Base-by-base conservation (phyloP, 2,888 invertebrate species). In the Ceraclea dissimilis region DNA sequence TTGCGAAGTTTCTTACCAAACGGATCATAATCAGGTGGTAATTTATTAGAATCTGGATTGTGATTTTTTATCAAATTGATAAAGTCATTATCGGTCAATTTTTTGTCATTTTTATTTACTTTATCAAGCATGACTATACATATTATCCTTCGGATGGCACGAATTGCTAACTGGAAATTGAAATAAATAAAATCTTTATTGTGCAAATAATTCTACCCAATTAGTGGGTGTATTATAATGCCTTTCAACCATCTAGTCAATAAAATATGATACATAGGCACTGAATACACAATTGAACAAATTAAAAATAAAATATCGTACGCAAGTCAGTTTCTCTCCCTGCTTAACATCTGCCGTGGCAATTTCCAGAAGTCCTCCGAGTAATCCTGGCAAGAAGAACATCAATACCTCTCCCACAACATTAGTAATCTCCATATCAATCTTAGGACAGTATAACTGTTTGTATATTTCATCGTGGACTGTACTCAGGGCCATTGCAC, bases 311-410 rank as follows among this genome's bases (percentile, higher is more conserved):
- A 26, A 26, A 10, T 26, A 26, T 26, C 10, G n/a, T 47, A 61
- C 61, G 21, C 59, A 57, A 22, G 61, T 61, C 16, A 61, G 39
- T 11, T 43, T 39, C 66, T 85, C 84, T 5, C 83, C 83, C 22
- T 82, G 81, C 65, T 81, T 82, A 49, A 81, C 75, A 47, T 71
- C 71, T 47, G 76, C 77, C 19, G 73, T 72, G 54, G 81, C 79
- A 19, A 85, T 77, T 62, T 81, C 78, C 58, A 76, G 77, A 61
- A 87, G 67, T 0, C 80, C 79, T 33, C 75, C 76, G 17, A 80
- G 68, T 55, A 86, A 75, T 0, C 86, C 87, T 1, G 87, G 87
- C 58, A 86, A 67, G 62, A 83, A 82, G 65, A 79, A 72, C 65
- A 81, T 77, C 43, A 84, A 70, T 65, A 82, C 71, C 63, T 83